These are phyloP conservation scores for Euphysa ruthae DNA, from an alignment of 30 jellyfish, hydroid and myxozoan genomes.

Conservation along the genomic window DNA sequence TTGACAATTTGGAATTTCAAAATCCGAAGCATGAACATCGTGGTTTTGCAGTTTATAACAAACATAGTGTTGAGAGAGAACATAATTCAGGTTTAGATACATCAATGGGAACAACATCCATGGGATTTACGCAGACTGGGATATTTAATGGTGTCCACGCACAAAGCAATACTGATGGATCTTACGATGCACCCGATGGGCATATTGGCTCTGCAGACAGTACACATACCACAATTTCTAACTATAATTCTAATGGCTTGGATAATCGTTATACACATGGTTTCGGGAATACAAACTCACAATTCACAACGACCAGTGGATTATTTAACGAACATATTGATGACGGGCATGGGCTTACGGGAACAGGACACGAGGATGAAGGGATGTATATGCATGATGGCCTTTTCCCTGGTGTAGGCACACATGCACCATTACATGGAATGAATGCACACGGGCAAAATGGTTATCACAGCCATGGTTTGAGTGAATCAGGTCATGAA, in stretches of 20 bases:
- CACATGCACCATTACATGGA: neutral
- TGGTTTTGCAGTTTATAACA: too few species aligned
- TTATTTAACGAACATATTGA: neutral
- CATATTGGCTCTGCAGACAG: neutral
- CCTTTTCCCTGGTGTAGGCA: slow-evolving; percentile 8
- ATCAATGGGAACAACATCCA: neutral
- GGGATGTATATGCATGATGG: slow-evolving; percentile 16
- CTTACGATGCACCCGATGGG: neutral
- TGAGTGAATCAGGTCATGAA: neutral
- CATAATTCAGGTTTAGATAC: neutral
- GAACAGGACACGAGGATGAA: slow-evolving; percentile 2
- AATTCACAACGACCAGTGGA: neutral
- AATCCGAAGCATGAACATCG: too few species aligned
- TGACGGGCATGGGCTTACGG: neutral
- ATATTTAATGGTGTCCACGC: too few species aligned
- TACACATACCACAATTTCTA: neutral
- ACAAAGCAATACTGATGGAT: neutral
- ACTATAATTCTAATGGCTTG: neutral
- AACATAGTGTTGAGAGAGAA: slow-evolving; percentile 7
- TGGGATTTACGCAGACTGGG: neutral
- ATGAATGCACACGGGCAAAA: neutral
- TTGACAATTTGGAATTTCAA: slow-evolving; percentile 24
- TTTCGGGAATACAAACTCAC: neutral
- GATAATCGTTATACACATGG: neutral
- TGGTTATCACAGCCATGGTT: neutral